Evolutionary conservation across 2,797 vertebrate species (phyloP).

Genomic region (Eulemur mongoz): DNA sequence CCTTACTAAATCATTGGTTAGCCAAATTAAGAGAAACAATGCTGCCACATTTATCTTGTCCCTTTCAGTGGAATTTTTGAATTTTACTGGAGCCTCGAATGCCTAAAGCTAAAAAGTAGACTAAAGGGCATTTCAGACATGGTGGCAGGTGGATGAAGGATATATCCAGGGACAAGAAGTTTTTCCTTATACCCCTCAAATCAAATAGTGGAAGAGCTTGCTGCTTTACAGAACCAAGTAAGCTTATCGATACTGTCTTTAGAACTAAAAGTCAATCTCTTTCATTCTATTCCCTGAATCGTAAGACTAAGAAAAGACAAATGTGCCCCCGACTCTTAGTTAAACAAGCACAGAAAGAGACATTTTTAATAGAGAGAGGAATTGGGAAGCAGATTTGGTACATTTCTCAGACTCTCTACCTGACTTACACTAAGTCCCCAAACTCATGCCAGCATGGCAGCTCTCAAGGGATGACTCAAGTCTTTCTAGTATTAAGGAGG

Average conservation of each 20-base stretch:
- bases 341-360: neutral
- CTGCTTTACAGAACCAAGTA: neutral
- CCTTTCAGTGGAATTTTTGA: neutral
- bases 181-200: neutral
- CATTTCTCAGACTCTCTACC: neutral
- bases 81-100: constrained; percentile 1
- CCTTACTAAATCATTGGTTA: neutral
- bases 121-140: neutral
- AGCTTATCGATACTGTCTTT: neutral
- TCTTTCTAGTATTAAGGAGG: neutral
- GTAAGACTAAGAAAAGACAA: neutral
- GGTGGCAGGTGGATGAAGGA: neutral
- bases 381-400: neutral
- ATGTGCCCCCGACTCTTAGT: neutral
- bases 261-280: neutral
- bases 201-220: neutral
- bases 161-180: neutral
- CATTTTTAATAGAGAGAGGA: neutral
- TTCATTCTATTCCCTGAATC: neutral
- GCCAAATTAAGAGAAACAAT: constrained; percentile 32
- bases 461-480: neutral
- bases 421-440: neutral
- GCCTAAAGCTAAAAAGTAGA: constrained; percentile 14
- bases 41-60: neutral
- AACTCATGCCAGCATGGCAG: neutral